phyloP scores from a whole-genome alignment of 2,888 invertebrate genomes.

The Drosophila rellima region DNA sequence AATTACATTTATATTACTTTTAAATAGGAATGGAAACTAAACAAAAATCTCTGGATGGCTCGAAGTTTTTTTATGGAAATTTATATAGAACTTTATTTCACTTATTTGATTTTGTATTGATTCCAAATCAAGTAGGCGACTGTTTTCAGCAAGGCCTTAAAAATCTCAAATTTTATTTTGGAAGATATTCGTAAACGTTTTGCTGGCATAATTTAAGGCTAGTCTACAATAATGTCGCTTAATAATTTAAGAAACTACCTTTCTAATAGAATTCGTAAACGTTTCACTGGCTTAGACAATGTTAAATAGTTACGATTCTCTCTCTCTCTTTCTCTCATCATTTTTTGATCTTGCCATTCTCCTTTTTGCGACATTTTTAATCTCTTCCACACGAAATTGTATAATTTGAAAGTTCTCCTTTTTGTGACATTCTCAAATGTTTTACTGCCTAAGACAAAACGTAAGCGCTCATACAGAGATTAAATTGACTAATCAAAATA shows the following conservation, averaged over 20 bases:
- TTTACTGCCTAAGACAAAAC: neutral
- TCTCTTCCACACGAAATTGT: no score
- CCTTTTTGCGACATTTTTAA: neutral
- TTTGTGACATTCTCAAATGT: neutral
- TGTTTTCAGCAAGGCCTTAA: neutral
- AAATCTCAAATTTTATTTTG: neutral
- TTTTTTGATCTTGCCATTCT: neutral
- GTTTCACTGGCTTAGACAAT: no score
- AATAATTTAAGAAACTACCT: no score
- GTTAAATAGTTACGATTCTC: no score
- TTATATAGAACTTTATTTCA: neutral
- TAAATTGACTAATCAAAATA: neutral
- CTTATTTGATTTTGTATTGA: neutral
- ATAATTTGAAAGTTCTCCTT: no score
- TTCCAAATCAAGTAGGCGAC: neutral
- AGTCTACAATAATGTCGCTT: no score
- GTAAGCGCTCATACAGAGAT: neutral
- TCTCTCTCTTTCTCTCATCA: neutral
- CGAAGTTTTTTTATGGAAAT: neutral
- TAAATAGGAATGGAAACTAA: constrained; percentile 1
- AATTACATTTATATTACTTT: constrained; percentile 17
- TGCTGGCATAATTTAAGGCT: neutral
- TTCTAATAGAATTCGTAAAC: neutral
- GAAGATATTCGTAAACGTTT: neutral
- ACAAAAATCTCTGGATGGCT: neutral